Evolutionary conservation across 1,140 invertebrate genomes (phyloP).

Genomic region (Yoshiicerus persimilis): DNA sequence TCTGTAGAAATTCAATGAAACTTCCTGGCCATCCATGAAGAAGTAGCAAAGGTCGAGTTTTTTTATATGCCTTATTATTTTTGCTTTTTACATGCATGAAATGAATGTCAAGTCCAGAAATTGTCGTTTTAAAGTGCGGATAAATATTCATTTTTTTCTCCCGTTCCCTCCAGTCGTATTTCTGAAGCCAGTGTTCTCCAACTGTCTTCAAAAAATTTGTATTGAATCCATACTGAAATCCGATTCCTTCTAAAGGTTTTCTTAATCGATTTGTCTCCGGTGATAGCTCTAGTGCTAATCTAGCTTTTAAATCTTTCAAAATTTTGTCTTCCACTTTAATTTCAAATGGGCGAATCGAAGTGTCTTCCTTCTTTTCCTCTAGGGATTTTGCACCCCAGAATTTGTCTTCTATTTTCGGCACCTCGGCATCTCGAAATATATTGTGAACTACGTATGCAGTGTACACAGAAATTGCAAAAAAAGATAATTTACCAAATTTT

Average conservation of each 20-base stretch:
- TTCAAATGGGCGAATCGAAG: conserved; percentile 31
- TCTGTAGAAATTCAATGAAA: conserved; percentile 79
- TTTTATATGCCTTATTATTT: conserved; percentile 41
- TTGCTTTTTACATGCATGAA: conserved; percentile 52
- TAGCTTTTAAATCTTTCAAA: conserved; percentile 63
- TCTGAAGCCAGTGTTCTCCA: conserved; percentile 64
- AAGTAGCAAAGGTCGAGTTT: conserved; percentile 58
- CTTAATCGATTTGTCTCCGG: conserved; percentile 52
- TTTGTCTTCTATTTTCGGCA: not conserved
- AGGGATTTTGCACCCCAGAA: conserved; percentile 20
- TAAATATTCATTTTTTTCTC: conserved; percentile 57
- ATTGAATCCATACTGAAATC: conserved; percentile 78
- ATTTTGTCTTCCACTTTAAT: conserved; percentile 54
- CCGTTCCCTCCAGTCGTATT: conserved; percentile 59
- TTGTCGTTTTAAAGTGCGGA: conserved; percentile 58
- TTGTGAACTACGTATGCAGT: not conserved
- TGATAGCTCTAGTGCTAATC: conserved; percentile 60
- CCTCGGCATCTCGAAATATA: not conserved
- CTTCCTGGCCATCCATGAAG: conserved; percentile 91
- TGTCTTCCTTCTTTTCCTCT: conserved; percentile 25
- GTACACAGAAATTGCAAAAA: not conserved
- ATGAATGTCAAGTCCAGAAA: conserved; percentile 58
- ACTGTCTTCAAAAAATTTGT: conserved; percentile 66
- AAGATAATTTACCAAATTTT: not conserved
- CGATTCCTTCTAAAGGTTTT: conserved; percentile 66